Evolutionary conservation across 2,113 vertebrate genomes (phyloP), one percentile per base, ranked within the genome.

Genomic region (Symphodus melops): DNA sequence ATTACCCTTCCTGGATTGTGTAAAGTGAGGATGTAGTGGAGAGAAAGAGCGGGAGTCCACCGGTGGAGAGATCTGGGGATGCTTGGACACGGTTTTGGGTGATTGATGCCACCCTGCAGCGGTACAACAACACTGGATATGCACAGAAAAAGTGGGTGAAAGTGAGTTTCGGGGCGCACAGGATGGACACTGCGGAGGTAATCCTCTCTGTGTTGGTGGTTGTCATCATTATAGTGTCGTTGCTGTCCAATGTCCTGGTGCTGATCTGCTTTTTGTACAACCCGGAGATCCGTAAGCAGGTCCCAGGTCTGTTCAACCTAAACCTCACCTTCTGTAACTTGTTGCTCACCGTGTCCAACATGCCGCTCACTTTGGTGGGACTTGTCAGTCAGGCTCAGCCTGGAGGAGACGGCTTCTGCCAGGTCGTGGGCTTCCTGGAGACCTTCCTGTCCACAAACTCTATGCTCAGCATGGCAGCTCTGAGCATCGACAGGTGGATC

Each of bases 271-370:
- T 99, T 79, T 86, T 97, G 70, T 94, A 96, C 93, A 99, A 96
- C 80, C 91, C 96, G 1, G 97, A 98, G 91, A 97, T 99, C 91
- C 96, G 98, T 84, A 96, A 95, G 89, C 98, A 97, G 91, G 97
- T 96, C 9, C 97, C 98, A 0, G 96, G 96, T 77, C 93, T 99
- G 76, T 99, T 99, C 92, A 98, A 96, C 88, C 96, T 99, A 87
- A 99, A 99, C 94, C 95, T 99, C 89, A 98, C 98, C 88, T 96
- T 97, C 92, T 97, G 97, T 91, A 98, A 99, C 96, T 88, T 99
- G 94, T 95, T 98, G 94, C 95, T 98, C 87, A 96, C 96, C 10
- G 96, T 96, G 57, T 93, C 95, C 75, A 99, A 95, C 95, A 99
- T 99, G 98, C 98, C 98, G 20, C 93, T 99, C 83, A 99, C 97